These are phyloP conservation scores for Lepeophtheirus nordmannii DNA, from an alignment of 2,888 invertebrate species.

Conservation along the genomic window DNA sequence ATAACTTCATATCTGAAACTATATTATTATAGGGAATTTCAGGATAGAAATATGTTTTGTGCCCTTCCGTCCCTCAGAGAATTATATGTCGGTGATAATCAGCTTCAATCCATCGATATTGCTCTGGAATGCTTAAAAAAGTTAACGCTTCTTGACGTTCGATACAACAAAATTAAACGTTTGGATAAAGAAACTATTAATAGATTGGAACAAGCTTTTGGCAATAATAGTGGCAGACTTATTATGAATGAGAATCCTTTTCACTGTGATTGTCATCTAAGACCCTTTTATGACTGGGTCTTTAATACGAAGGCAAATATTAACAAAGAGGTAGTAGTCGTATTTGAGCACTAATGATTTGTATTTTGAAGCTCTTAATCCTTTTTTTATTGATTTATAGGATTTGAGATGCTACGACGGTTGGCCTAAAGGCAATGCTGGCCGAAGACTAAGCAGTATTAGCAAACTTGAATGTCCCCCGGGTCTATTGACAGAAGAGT, in stretches of 20 bases:
- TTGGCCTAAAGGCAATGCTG: constrained; percentile 15
- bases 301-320: constrained; percentile 45
- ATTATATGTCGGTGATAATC: constrained; percentile 47
- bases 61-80: constrained; percentile 49
- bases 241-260: constrained; percentile 45
- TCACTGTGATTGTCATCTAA: constrained; percentile 44
- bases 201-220: constrained; percentile 25
- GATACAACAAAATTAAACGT: constrained; percentile 47
- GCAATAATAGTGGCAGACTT: constrained; percentile 9
- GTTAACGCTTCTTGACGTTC: constrained; percentile 50
- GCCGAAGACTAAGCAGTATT: constrained; percentile 4
- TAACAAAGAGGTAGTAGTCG: constrained; percentile 27
- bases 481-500: neutral
- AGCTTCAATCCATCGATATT: constrained; percentile 41
- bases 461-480: constrained; percentile 9
- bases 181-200: constrained; percentile 37
- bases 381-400: neutral
- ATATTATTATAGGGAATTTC: neutral
- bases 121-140: constrained; percentile 49
- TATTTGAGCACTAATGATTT: neutral
- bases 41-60: constrained; percentile 44
- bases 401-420: constrained; percentile 21
- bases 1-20: no score
- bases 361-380: neutral
- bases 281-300: constrained; percentile 48